Evolutionary conservation across 1,140 invertebrate genomes (phyloP), one percentile per base, ranked within the genome.

Genomic region (Drosophila navojoa): DNA sequence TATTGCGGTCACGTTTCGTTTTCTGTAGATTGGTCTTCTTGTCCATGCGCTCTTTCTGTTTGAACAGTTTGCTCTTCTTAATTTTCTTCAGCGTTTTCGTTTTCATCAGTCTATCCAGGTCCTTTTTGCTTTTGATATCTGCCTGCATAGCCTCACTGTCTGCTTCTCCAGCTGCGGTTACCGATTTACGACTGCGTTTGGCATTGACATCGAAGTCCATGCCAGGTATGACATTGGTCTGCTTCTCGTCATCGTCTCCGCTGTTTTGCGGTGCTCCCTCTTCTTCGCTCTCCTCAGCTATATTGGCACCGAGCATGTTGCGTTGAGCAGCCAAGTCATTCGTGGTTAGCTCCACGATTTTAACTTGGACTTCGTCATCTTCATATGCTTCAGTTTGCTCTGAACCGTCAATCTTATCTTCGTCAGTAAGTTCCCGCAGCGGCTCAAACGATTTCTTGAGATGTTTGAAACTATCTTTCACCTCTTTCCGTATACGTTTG

Each of bases 331-430:
- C 93, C 53, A 96, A 92, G 38, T 95, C 94, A 52, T 94, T 94
- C 49, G 95, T 92, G 29, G 95, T 94, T 11, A 96, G 91, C 85
- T 96, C 95, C 0, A 95, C 93, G 60, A 96, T 95, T 92, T 95
- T 96, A 5, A 96, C 95, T 78, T 95, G 95, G 5, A 96, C 95
- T 81, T 95, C 94, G n/a, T 95, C 94, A 77, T 95, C 93, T 91
- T 96, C 95, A 78, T 94, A 96, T 13, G 95, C 93, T 38, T 95
- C 93, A 38, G 10, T 79, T 94, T 93, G 13, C 25, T 42, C 19
- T 11, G 11, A 38, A 10, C 42, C 49, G 45, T 77, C 32, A 81
- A 95, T 94, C 72, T 94, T 96, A 78, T 96, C 94, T 78, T 95
- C 93, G 61, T 94, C 93, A 0, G 95, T 92, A 44, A 96, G 92